These are phyloP conservation scores for Pseudolaguvia tuberculata DNA, from an alignment of 2,113 vertebrate genomes.

Conservation along the genomic window DNA sequence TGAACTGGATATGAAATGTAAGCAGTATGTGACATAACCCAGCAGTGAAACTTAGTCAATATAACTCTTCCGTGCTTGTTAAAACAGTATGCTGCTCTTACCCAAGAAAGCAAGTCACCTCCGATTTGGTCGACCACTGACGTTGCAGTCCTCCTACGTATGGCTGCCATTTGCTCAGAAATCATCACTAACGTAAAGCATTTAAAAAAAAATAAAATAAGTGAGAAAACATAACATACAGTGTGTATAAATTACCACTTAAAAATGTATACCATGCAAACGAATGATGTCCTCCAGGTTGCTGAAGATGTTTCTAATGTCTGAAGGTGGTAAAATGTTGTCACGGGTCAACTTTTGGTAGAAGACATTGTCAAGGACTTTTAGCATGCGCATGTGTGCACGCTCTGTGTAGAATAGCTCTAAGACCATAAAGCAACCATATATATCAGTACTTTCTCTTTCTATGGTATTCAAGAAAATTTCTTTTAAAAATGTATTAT, in stretches of 20 bases:
- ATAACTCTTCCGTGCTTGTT: neutral
- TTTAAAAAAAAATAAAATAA: neutral
- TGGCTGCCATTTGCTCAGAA: conserved; percentile 85
- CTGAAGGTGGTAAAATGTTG: conserved; percentile 76
- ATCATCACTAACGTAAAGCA: conserved; percentile 70
- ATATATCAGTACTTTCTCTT: neutral
- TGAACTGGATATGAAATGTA: conserved; percentile 74
- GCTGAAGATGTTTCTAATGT: conserved; percentile 84
- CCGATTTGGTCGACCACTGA: conserved; percentile 90
- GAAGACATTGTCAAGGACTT: conserved; percentile 88
- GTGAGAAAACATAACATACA: neutral
- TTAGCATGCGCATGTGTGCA: conserved; percentile 85
- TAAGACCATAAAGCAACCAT: conserved; percentile 48
- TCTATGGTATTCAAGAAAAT: neutral
- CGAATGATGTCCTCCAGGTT: conserved; percentile 94
- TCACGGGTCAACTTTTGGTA: conserved; percentile 84
- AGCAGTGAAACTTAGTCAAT: neutral
- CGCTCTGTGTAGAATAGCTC: conserved; percentile 92
- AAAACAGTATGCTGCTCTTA: conserved; percentile 58
- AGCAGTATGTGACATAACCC: neutral
- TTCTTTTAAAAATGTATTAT: neutral
- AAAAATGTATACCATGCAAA: conserved; percentile 75
- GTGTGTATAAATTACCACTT: neutral
- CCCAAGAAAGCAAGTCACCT: conserved; percentile 89
- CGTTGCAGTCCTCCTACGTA: conserved; percentile 83